phyloP scores from a whole-genome alignment of 2,113 vertebrate genomes.

The Malurus alboscapulatus region DNA sequence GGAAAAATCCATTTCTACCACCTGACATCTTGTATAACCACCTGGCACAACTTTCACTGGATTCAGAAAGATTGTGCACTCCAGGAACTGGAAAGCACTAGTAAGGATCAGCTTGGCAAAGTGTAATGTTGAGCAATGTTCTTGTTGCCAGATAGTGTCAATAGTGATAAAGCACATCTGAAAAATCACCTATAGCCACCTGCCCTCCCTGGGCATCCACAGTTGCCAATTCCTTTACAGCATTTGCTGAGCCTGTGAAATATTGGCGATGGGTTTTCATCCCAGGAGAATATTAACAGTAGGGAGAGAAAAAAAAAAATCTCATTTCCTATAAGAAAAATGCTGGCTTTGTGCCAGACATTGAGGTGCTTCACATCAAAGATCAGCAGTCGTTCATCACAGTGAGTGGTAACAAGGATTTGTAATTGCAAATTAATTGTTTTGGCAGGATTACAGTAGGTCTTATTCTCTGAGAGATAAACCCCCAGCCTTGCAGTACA shows the following conservation, averaged over 20 bases:
- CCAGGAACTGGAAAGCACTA: neutral
- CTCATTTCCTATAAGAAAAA: slow-evolving; percentile 41
- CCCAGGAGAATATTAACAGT: neutral
- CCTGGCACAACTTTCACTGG: neutral
- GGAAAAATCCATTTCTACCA: neutral
- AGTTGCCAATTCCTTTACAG: slow-evolving; percentile 24
- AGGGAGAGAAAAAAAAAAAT: neutral
- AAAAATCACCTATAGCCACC: slow-evolving; percentile 49
- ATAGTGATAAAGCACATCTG: slow-evolving; percentile 18
- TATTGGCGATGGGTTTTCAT: neutral
- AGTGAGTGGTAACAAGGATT: slow-evolving; percentile 12
- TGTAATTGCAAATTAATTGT: slow-evolving; percentile 48
- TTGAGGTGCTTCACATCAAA: slow-evolving; percentile 28
- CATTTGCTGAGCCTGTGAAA: neutral
- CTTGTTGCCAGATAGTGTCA: neutral
- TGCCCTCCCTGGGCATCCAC: neutral
- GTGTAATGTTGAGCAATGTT: neutral
- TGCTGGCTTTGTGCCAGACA: slow-evolving; percentile 8
- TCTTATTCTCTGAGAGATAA: neutral
- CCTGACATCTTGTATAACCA: neutral
- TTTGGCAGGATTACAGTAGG: slow-evolving; percentile 20
- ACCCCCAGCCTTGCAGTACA: neutral
- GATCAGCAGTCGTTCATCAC: slow-evolving; percentile 25
- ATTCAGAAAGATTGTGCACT: neutral
- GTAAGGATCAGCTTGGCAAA: neutral